phyloP scores from a whole-genome alignment of 2,888 invertebrate genomes.

The Tinea semifulvella region DNA sequence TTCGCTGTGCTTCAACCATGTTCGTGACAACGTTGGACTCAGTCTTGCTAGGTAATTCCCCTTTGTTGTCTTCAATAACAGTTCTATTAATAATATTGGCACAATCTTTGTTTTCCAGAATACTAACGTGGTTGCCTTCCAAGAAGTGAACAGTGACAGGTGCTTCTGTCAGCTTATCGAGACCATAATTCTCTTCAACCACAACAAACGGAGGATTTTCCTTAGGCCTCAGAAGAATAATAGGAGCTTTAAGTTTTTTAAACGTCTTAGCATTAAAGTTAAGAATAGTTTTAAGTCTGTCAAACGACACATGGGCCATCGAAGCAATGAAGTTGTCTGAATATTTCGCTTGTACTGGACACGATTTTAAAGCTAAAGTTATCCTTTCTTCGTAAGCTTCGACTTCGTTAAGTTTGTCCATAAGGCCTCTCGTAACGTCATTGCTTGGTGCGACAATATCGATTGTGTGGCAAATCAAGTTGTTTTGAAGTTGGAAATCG shows the following conservation, averaged over 20 bases:
- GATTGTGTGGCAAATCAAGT: conserved; percentile 63
- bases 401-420: conserved; percentile 55
- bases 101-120: conserved; percentile 71
- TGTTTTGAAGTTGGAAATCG: conserved; percentile 63
- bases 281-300: conserved; percentile 63
- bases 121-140: conserved; percentile 78
- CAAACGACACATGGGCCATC: conserved; percentile 39
- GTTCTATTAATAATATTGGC: conserved; percentile 69
- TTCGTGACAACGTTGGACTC: conserved; percentile 38
- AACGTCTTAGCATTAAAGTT: conserved; percentile 49
- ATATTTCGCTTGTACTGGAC: conserved; percentile 46
- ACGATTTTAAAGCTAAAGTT: conserved; percentile 43
- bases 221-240: conserved; percentile 72
- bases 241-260: conserved; percentile 63
- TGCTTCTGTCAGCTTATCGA: conserved; percentile 66
- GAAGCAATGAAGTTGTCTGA: conserved; percentile 34
- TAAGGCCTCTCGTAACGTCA: conserved; percentile 38
- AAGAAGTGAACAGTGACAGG: conserved; percentile 68
- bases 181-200: conserved; percentile 71
- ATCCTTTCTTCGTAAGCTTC: conserved; percentile 68
- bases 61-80: conserved; percentile 35
- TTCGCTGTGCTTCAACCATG: conserved; percentile 44
- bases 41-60: conserved; percentile 22
- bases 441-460: conserved; percentile 54
- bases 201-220: conserved; percentile 56